Evolutionary conservation across 2,888 invertebrate species (phyloP), one percentile per base, ranked within the genome.

Genomic region (Drymonia ruficornis): DNA sequence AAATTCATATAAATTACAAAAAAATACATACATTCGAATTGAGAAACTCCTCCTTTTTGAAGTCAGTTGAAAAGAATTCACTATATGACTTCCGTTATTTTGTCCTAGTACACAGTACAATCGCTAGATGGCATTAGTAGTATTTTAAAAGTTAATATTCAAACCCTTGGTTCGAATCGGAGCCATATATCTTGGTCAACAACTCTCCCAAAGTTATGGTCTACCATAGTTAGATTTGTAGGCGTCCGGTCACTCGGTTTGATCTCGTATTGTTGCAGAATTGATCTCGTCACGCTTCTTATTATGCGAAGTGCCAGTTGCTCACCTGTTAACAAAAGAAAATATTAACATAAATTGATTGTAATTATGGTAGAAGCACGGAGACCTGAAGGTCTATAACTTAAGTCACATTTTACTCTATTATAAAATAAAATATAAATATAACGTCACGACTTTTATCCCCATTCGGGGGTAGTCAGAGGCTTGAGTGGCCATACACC

Each of bases 101-200:
- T 12, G 11, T n/a, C n/a, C 1, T n/a, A 36, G n/a, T 36, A n/a
- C 11, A 31, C 11, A 31, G 8, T 11, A n/a, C 9, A 36, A 36
- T 36, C 36, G 36, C 36, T 36, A 36, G 36, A 36, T 36, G 36
- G 36, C 36, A n/a, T n/a, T 36, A n/a, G 36, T 36, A 36, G 36
- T 31, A 13, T 28, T 23, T 13, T 47, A 9, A 9, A 40, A 8
- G 31, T 28, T 12, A 44, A 5, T 16, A 16, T 23, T 48, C 59
- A 69, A 12, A 48, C 50, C 38, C 69, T 65, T 13, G 74, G 68
- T 11, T 74, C 78, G 56, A 91, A 87, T 59, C 77, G 80, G 1
- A 91, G 65, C 88, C 87, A 90, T 36, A 92, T 67, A 54, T 89
- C 84, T 31, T 66, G 68, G 19, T 82, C 76, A 0, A 91, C 64